A percentile compares a stretch with the other conserved stretches of the same genome.
Evolutionary conservation across 1,140 invertebrate genomes (phyloP).

Genomic region (Aphidius ervi): DNA sequence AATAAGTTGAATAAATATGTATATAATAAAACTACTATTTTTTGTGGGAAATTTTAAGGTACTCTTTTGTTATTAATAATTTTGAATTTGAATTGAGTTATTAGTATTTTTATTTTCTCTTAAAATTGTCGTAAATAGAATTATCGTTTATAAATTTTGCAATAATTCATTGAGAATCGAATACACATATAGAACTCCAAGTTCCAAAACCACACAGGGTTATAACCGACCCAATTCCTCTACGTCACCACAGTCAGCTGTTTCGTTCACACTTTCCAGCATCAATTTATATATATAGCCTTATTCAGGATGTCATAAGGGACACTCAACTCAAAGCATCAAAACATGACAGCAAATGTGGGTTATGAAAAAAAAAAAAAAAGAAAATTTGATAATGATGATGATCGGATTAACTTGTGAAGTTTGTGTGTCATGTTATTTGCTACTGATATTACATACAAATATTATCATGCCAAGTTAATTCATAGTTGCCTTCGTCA

Average conservation of each 20-base stretch:
- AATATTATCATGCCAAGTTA: not conserved
- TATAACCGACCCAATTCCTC: slow-evolving; percentile 44
- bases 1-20: too few relatives aligned
- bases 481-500: not conserved
- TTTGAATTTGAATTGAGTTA: too few relatives aligned
- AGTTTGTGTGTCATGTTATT: slow-evolving; percentile 6
- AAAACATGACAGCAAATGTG: slow-evolving; percentile 11
- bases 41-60: too few relatives aligned
- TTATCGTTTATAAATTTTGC: too few relatives aligned
- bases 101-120: too few relatives aligned
- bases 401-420: slow-evolving; percentile 14
- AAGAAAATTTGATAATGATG: not conserved
- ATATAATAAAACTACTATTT: too few relatives aligned
- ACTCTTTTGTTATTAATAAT: too few relatives aligned
- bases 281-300: not conserved
- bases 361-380: not conserved
- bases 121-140: too few relatives aligned
- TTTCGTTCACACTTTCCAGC: slow-evolving; percentile 25
- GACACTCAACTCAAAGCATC: not conserved
- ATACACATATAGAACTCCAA: slow-evolving; percentile 39
- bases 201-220: slow-evolving; percentile 37
- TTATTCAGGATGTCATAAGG: not conserved
- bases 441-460: slow-evolving; percentile 11
- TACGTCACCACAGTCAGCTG: slow-evolving; percentile 37
- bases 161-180: slow-evolving; percentile 22